Evolutionary conservation across 2,113 vertebrate genomes (phyloP).

Genomic region (Pyxicephalus adspersus): DNA sequence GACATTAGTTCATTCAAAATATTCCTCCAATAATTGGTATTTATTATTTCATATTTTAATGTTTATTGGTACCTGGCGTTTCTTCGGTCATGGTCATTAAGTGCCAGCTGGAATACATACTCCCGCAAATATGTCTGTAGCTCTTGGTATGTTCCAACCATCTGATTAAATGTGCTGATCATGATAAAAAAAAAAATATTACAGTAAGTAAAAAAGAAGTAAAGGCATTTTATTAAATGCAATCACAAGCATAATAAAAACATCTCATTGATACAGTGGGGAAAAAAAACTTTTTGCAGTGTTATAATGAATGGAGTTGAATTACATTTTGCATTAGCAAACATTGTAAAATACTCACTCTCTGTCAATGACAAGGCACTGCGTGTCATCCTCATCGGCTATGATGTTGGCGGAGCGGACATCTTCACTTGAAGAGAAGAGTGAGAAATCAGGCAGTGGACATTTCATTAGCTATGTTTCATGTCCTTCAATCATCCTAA

Average conservation of each 20-base stretch:
- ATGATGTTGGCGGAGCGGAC: slow-evolving; percentile 81
- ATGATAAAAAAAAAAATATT: slow-evolving; percentile 16
- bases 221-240: not conserved
- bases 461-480: slow-evolving; percentile 34
- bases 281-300: not conserved
- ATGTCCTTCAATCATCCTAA: slow-evolving; percentile 17
- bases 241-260: not conserved
- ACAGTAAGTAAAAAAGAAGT: not conserved
- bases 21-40: not conserved
- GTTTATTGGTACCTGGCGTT: slow-evolving; percentile 66
- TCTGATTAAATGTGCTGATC: slow-evolving; percentile 78
- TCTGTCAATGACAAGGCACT: slow-evolving; percentile 79
- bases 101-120: slow-evolving; percentile 75
- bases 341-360: slow-evolving; percentile 71
- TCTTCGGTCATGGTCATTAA: slow-evolving; percentile 70
- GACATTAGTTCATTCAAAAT: not conserved
- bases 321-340: not conserved
- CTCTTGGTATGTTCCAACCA: slow-evolving; percentile 80
- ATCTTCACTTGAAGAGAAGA: slow-evolving; percentile 71
- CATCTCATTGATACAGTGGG: too few relatives aligned
- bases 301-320: not conserved
- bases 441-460: slow-evolving; percentile 35
- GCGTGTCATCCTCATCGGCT: slow-evolving; percentile 73
- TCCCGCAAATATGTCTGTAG: slow-evolving; percentile 73
- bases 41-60: not conserved